Evolutionary conservation across 2,888 invertebrate genomes (phyloP).

Genomic region (Agelastica alni): DNA sequence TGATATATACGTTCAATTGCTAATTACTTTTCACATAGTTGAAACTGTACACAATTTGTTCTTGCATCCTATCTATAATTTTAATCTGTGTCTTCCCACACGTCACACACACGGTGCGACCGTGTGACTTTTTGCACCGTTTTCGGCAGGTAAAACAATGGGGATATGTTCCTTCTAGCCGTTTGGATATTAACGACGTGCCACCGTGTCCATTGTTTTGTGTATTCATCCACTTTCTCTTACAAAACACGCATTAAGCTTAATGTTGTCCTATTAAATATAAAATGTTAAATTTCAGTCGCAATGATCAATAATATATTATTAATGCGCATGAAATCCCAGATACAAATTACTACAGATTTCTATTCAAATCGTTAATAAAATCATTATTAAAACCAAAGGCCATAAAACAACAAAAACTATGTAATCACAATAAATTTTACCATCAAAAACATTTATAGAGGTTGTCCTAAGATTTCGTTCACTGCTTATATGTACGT

Average conservation of each 20-base stretch:
- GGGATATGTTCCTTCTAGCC: conserved; percentile 23
- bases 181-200: conserved; percentile 29
- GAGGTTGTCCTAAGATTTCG: no score
- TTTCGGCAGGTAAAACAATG: conserved; percentile 39
- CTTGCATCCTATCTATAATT: conserved; percentile 18
- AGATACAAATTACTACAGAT: no score
- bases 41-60: conserved; percentile 22
- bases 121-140: conserved; percentile 39
- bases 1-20: background rate
- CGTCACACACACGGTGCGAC: conserved; percentile 36
- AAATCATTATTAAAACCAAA: no score
- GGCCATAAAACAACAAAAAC: no score
- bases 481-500: no score
- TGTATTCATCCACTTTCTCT: conserved; percentile 20
- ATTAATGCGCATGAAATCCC: no score
- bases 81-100: conserved; percentile 41
- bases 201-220: conserved; percentile 32
- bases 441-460: no score
- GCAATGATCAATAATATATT: no score
- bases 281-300: background rate
- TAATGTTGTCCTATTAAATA: conserved; percentile 7
- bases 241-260: conserved; percentile 21
- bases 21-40: conserved; percentile 13
- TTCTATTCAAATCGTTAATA: no score
- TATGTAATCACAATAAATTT: no score